Base-by-base conservation (phyloP, 2,797 vertebrate genomes). In the Emys orbicularis region DNA sequence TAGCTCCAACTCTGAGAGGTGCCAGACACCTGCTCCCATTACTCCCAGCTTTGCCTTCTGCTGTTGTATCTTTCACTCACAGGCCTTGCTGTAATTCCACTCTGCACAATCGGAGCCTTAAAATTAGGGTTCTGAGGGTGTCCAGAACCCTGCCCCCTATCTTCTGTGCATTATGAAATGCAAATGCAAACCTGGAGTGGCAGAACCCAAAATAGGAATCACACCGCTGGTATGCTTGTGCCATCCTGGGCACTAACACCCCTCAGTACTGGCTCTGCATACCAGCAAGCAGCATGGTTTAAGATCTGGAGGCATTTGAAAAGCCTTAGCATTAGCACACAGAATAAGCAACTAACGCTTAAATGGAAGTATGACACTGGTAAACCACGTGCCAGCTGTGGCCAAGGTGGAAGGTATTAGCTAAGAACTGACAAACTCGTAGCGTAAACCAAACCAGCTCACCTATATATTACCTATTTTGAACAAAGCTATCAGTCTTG, bases 21-120 rank as follows among this genome's bases (percentile, higher is more conserved):
- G 97, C 98, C 98, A 98, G 98, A 97, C 98, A 98, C 98, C 98
- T 98, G 98, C 97, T 98, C 96, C 96, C 97, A 88, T 94, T 79
- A 94, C 92, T 97, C 95, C 95, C 96, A 96, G 96, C 94, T 88
- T 93, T 88, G 96, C 95, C 97, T 98, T 97, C 97, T 96, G 97
- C 93, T 94, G 95, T 87, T 96, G 56, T 83, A 97, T 86, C 50
- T 90, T 97, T 96, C 74, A 27, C 81, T 88, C 92, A 82, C 76
- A 87, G 84, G 88, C 88, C 90, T 96, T 92, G 93, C 91, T 97
- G 91, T 90, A 94, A 96, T 97, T 97, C 96, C 85, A 88, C 89
- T 90, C 85, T 54, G 80, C 52, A 87, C 91, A 95, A 31, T 53
- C 93, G 83, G 83, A 90, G 90, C 59, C 49, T 1, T 94, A 96